Evolutionary conservation across 2,888 invertebrate species (phyloP).

Genomic region (Stramonita haemastoma): DNA sequence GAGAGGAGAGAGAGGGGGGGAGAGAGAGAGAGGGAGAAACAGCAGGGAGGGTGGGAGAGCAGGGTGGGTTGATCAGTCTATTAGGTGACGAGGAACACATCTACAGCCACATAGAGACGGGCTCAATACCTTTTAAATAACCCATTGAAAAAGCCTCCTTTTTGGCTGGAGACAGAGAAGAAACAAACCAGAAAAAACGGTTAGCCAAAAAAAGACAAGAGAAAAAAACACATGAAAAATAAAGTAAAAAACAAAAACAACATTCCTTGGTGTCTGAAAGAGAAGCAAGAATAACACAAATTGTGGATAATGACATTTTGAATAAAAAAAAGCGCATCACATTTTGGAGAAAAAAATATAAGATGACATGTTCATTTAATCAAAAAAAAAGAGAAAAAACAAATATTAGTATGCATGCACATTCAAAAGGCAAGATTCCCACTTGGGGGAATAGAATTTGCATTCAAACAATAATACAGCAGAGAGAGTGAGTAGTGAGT

Average conservation of each 20-base stretch:
- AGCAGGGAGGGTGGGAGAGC: neutral
- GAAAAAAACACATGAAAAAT: no score
- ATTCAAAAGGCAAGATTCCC: neutral
- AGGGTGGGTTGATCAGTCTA: neutral
- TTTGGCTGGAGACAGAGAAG: conserved; percentile 47
- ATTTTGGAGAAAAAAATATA: neutral
- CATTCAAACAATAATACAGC: no score
- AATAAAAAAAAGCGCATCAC: neutral
- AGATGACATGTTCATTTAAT: no score
- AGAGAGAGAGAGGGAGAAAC: neutral
- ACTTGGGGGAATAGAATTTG: no score
- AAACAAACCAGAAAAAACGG: conserved; percentile 28
- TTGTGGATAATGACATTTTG: neutral
- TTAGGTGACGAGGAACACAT: neutral
- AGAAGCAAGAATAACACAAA: conserved; percentile 5
- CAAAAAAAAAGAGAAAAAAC: neutral
- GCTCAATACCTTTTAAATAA: conserved; percentile 53
- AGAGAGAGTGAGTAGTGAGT: neutral
- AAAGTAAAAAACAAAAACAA: neutral
- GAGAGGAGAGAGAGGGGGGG: neutral
- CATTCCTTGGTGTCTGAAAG: conserved; percentile 4
- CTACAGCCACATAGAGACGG: neutral
- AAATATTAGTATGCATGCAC: neutral
- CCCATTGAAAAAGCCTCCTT: conserved; percentile 54
- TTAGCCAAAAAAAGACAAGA: conserved; percentile 33